Percentiles rank a stretch among this genome's conserved stretches.
Conservation (phyloP, 1,140 invertebrate genomes). For the Zaprionus tsacasi region DNA sequence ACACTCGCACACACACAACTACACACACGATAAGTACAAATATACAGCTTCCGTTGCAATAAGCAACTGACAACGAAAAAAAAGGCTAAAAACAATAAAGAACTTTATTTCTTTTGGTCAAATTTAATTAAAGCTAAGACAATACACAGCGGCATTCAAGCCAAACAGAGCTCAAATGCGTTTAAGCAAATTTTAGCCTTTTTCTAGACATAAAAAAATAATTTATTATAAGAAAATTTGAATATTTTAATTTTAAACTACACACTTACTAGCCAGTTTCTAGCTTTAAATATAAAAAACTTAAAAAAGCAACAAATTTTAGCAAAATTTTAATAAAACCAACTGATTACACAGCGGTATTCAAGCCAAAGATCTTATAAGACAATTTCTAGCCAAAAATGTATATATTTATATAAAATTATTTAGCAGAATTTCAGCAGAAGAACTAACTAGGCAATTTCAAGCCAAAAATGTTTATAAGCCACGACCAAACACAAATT, state of each 20-base stretch:
- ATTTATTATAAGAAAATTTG: too few relatives aligned
- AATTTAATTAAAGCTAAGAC: background rate
- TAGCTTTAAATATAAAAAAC: background rate
- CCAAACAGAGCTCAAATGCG: background rate
- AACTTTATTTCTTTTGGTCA: background rate
- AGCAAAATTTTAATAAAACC: background rate
- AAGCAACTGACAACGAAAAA: background rate
- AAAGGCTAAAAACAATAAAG: background rate
- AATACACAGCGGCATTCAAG: background rate
- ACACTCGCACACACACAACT: constrained; percentile 14
- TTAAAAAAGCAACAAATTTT: background rate
- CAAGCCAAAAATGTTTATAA: too few relatives aligned
- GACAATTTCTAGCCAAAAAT: too few relatives aligned
- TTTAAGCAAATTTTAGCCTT: too few relatives aligned
- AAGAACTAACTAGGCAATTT: too few relatives aligned
- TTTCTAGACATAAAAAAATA: too few relatives aligned
- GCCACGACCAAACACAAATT: background rate
- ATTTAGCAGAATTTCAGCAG: too few relatives aligned
- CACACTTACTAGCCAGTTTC: background rate
- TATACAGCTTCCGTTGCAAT: constrained; percentile 45
- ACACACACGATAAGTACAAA: constrained; percentile 30
- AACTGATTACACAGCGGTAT: background rate
- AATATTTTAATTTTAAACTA: background rate
- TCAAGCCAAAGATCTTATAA: background rate
- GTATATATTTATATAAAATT: too few relatives aligned